Evolutionary conservation across 2,797 vertebrate species (phyloP).

Genomic region (Myotis findleyi): DNA sequence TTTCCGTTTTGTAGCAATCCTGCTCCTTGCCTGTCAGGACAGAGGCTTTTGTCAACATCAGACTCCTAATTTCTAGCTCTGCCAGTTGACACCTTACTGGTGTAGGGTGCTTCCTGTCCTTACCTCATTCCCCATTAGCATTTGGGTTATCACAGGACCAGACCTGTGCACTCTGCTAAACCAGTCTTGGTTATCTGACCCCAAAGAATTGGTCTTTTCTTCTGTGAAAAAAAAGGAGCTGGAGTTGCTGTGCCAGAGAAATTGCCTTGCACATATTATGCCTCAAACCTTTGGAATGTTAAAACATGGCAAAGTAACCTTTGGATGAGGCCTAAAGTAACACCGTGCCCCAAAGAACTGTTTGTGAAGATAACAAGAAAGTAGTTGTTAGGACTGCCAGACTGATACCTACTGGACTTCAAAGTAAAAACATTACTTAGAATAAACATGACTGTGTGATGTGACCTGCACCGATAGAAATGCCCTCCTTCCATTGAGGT

Average conservation of each 20-base stretch:
- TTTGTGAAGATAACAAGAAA: neutral
- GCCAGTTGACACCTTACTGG: neutral
- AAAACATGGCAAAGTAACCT: neutral
- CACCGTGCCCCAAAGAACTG: neutral
- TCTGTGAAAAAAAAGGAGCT: neutral
- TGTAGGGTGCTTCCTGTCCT: neutral
- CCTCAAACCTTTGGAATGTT: neutral
- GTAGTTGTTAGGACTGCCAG: neutral
- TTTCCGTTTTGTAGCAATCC: neutral
- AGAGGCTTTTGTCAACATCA: neutral
- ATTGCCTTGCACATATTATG: neutral
- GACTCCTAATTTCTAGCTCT: neutral
- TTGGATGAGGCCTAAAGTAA: neutral
- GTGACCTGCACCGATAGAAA: neutral
- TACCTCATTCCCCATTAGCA: neutral
- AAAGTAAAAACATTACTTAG: neutral
- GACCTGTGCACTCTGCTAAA: neutral
- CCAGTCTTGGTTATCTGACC: neutral
- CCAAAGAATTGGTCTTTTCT: neutral
- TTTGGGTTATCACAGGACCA: neutral
- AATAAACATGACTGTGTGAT: neutral
- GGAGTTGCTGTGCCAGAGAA: neutral
- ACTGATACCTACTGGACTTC: neutral
- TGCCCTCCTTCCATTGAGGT: neutral
- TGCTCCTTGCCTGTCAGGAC: neutral